Evolutionary conservation across 1,140 invertebrate species (phyloP).

Genomic region (Drosophila bipectinata): DNA sequence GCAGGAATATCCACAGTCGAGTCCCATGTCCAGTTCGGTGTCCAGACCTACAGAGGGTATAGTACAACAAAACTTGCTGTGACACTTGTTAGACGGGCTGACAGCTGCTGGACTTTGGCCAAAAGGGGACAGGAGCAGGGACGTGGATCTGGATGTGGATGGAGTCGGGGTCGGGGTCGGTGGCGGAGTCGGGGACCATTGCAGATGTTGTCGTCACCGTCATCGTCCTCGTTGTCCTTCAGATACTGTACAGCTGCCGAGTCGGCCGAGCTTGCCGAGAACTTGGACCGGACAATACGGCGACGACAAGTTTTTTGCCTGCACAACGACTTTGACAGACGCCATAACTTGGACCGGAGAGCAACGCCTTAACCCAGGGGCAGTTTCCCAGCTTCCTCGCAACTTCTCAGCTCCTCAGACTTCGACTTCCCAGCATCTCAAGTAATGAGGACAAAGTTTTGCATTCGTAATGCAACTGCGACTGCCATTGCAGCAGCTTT

Average conservation of each 20-base stretch:
- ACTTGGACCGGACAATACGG: constrained; percentile 52
- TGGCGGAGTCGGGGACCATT: constrained; percentile 57
- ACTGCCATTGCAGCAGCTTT: constrained; percentile 37
- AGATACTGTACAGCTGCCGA: constrained; percentile 58
- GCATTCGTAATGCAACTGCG: constrained; percentile 66
- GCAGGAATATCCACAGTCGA: constrained; percentile 39
- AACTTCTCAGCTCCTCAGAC: constrained; percentile 4
- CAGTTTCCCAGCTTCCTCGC: constrained; percentile 32
- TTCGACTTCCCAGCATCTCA: constrained; percentile 25
- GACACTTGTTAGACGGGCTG: constrained; percentile 80
- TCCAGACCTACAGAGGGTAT: constrained; percentile 17
- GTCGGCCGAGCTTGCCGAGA: constrained; percentile 22
- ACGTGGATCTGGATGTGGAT: constrained; percentile 49
- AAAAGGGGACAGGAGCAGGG: constrained; percentile 7
- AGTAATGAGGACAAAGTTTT: constrained; percentile 82
- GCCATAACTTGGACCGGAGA: constrained; percentile 75
- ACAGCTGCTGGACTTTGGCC: constrained; percentile 74
- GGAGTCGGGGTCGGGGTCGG: constrained; percentile 1
- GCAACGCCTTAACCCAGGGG: constrained; percentile 79
- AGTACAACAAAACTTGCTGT: constrained; percentile 65
- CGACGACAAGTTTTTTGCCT: constrained; percentile 70
- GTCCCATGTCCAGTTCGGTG: constrained; percentile 60
- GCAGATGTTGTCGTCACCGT: constrained; percentile 73
- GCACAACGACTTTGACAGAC: constrained; percentile 77
- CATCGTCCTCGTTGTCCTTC: constrained; percentile 71